Conservation (phyloP, 2,113 vertebrate genomes). For the Erythrocebus patas region DNA sequence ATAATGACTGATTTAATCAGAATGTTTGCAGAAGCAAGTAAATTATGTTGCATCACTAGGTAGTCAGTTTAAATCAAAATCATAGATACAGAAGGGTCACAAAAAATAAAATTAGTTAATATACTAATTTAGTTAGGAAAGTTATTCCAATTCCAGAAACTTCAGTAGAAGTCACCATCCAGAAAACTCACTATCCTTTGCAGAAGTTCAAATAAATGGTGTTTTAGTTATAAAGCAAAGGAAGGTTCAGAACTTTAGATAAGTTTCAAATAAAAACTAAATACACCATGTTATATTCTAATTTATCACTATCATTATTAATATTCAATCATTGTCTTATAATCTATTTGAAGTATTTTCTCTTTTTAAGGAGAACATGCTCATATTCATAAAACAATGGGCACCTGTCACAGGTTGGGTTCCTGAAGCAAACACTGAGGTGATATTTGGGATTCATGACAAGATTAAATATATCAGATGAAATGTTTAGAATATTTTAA, state of each 20-base stretch:
- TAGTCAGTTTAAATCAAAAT: background rate
- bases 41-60: background rate
- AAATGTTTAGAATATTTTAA: background rate
- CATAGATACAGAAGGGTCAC: background rate
- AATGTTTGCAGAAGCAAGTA: constrained; percentile 39
- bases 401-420: background rate
- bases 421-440: background rate
- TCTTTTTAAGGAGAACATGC: background rate
- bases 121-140: constrained; percentile 3
- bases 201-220: background rate
- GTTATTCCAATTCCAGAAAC: background rate
- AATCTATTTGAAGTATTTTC: background rate
- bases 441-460: background rate
- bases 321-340: background rate
- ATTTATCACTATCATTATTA: background rate
- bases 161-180: background rate
- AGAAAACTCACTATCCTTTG: background rate
- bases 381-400: background rate
- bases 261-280: background rate
- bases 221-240: background rate
- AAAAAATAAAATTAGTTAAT: background rate
- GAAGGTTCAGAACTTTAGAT: background rate
- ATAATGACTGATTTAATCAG: constrained; percentile 33
- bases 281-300: background rate
- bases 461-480: background rate